Base-by-base conservation (phyloP, 53 echinoderm and acorn worm species). In the Henricia sp. region DNA sequence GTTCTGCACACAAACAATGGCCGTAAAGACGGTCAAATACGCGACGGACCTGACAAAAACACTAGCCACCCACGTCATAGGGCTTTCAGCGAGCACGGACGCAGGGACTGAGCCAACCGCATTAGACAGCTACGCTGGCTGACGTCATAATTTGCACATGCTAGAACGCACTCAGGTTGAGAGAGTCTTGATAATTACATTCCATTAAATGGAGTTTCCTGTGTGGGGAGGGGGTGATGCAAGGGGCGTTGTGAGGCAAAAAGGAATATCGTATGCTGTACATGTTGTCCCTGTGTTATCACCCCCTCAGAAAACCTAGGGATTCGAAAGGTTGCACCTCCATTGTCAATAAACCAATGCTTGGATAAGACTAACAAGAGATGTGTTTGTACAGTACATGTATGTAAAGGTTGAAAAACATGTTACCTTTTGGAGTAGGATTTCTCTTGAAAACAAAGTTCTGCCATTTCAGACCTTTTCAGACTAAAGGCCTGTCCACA, bases 121-220 rank as follows among this genome's bases (percentile, higher is more conserved):
- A 34, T 30, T 33, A 58, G 57, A 57, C 76, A 26, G 33, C 59
- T 42, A 26, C 39, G 40, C 57, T 26, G 0, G 30, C 76, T 76
- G 76, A 76, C 76, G 76, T 76, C 76, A 76, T 76, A n/a, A 20
- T 58, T 76, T 43, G 59, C 59, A 76, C 76, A 76, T 42, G 76
- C 76, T 76, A 52, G 37, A 59, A 76, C 39, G 59, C 26, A 39
- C 39, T 38, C 59, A 28, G 38, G 38, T 25, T 62, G n/a, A n/a
- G n/a, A 64, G 80, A 64, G 62, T 34, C 42, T 24, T 21, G 50
- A 64, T 62, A 64, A 80, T 80, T 80, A 77, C 43, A 80, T 43
- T 80, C 44, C 63, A 80, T 80, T 80, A 44, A 80, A 50, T 32
- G 28, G 48, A 46, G 41, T 80, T 63, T 80, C 80, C 80, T 64